These are phyloP conservation scores for Hydrolagus colliei DNA, from an alignment of 2,797 vertebrate genomes.

Conservation along the genomic window DNA sequence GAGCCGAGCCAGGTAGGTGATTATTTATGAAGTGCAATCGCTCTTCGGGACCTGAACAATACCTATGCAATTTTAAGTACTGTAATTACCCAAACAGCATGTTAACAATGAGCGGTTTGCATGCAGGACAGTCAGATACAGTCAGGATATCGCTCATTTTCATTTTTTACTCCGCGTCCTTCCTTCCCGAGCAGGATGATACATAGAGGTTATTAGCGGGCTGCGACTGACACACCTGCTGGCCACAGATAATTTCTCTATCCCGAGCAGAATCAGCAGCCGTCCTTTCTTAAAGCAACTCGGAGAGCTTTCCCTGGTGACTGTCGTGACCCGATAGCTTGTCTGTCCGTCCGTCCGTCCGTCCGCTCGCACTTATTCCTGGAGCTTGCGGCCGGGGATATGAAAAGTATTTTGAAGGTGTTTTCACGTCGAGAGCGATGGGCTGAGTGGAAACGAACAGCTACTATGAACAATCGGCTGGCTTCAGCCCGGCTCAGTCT, in stretches of 20 bases:
- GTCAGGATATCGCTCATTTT: conserved; percentile 45
- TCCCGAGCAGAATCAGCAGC: conserved; percentile 11
- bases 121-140: conserved; percentile 39
- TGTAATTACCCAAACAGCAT: conserved; percentile 66
- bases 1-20: conserved; percentile 65
- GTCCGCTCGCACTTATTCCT: too few species aligned
- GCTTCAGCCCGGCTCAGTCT: too few species aligned
- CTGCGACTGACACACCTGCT: conserved; percentile 59
- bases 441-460: too few species aligned
- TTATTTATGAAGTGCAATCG: conserved; percentile 67
- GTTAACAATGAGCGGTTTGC: conserved; percentile 54
- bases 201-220: conserved; percentile 66
- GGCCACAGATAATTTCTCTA: conserved; percentile 58
- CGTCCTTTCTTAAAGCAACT: not conserved
- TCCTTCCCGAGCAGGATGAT: conserved; percentile 62
- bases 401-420: too few species aligned
- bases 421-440: too few species aligned
- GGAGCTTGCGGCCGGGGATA: too few species aligned
- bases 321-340: too few species aligned
- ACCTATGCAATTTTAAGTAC: conserved; percentile 63
- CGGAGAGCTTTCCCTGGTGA: too few species aligned
- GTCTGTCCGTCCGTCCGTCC: too few species aligned
- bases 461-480: too few species aligned
- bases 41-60: conserved; percentile 62
- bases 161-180: conserved; percentile 56